These are phyloP conservation scores for Proteles cristata DNA, from an alignment of 2,113 vertebrate genomes.

Conservation along the genomic window DNA sequence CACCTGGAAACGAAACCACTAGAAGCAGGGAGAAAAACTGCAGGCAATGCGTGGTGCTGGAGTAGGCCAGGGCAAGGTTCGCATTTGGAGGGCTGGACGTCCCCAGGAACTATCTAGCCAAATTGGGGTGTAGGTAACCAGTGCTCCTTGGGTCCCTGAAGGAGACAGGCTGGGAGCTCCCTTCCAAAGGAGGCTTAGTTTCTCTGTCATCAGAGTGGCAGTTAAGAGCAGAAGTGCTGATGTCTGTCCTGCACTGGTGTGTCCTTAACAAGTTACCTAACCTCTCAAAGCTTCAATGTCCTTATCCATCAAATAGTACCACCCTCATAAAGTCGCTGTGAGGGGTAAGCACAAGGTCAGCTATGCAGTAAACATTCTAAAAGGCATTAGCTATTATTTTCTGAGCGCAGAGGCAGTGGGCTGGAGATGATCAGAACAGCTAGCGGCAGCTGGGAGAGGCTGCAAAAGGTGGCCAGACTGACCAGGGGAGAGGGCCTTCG, in stretches of 20 bases:
- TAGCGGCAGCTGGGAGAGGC: background rate
- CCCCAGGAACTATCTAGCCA: background rate
- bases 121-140: background rate
- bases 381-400: conserved; percentile 5
- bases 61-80: background rate
- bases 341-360: background rate
- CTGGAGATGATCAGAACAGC: background rate
- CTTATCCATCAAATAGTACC: background rate
- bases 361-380: background rate
- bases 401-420: background rate
- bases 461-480: background rate
- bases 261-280: background rate
- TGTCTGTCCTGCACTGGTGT: background rate
- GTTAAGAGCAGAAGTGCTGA: background rate
- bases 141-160: background rate
- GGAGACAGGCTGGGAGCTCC: background rate
- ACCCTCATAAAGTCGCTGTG: background rate
- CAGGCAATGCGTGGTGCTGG: background rate
- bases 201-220: background rate
- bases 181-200: background rate
- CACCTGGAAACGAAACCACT: conserved; percentile 15
- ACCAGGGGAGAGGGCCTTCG: background rate
- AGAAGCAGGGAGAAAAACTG: background rate
- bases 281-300: background rate
- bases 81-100: background rate